Percentiles rank a stretch among this genome's conserved stretches.
Conservation (phyloP, 35 echinoderm and acorn worm genomes). For the Eucidaris tribuloides region DNA sequence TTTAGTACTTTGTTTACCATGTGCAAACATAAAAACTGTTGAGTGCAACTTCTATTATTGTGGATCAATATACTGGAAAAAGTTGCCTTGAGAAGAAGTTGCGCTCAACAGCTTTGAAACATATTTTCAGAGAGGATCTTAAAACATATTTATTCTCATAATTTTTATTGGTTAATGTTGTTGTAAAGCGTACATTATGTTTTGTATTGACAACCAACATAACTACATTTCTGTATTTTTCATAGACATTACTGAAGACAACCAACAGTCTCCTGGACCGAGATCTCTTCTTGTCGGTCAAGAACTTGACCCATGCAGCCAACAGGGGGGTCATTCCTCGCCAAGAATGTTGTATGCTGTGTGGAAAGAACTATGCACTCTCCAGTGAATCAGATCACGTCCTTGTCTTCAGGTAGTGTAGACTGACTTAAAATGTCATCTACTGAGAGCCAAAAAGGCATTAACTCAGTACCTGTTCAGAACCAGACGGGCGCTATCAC, state of each 20-base stretch:
- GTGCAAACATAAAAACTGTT: no score
- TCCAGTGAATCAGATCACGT: constrained; percentile 45
- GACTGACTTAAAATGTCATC: no score
- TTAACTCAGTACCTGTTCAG: no score
- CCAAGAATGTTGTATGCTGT: constrained; percentile 69
- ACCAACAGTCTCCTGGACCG: constrained; percentile 82
- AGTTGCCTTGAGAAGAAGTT: not conserved
- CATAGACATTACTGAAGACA: constrained; percentile 85
- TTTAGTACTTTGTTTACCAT: no score
- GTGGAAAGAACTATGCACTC: constrained; percentile 54
- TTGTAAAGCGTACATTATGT: not conserved
- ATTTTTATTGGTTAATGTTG: not conserved
- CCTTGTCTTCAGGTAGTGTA: constrained; percentile 87
- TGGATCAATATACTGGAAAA: not conserved
- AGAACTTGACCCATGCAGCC: constrained; percentile 61
- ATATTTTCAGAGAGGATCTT: no score
- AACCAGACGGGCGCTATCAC: no score
- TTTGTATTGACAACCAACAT: not conserved
- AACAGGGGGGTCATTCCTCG: constrained; percentile 72
- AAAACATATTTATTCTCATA: no score
- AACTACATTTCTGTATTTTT: not conserved
- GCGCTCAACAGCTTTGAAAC: not conserved
- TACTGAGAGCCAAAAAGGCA: no score
- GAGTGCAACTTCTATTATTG: no score
- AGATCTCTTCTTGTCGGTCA: constrained; percentile 78